Base-by-base conservation (phyloP, 2,113 vertebrate genomes). In the Syngnathus typhle region DNA sequence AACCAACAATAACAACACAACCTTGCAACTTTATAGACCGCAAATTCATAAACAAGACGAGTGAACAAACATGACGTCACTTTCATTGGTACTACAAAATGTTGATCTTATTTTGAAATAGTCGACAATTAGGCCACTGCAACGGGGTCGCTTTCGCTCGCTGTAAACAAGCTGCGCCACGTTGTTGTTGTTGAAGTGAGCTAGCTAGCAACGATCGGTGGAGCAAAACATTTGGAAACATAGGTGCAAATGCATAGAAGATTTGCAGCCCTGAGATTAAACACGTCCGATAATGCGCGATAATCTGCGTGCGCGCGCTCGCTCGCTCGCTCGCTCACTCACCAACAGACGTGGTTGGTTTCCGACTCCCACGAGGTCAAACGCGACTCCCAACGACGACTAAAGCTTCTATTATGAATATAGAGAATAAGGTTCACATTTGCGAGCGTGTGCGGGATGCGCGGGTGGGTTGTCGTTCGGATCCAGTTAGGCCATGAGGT, bases 271-370 rank as follows among this genome's bases (percentile, higher is more conserved):
- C 3, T 23, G 41, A 21, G 39, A 27, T 62, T 62, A 44, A 44
- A 62, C n/a, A 8, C 60, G 60, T 61, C 38, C 60, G 21, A 62
- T 62, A 44, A 62, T 27, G 60, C 41, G 41, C 44, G 60, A 27
- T 62, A 44, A 62, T 62, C 60, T 62, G 41, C 38, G 27, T 3
- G 3, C 23, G 41, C n/a, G 27, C 27, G 3, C n/a, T n/a, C 0
- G 27, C 27, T 2, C 2, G 27, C 27, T 2, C 27, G 27, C 27
- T 0, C 27, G 10, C 12, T 43, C 41, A 62, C 60, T 62, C 60
- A 62, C 60, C 60, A 62, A 13, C 60, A 15, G 12, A 1, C 41
- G 60, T 23, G 12, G 21, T 58, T 62, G 13, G 21, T 21, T 44
- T 62, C 36, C 52, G 21, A 55, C 18, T 61, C 4, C 59, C 37